These are phyloP conservation scores for Adelosebastes latens DNA, from an alignment of 2,797 vertebrate genomes.

Conservation along the genomic window DNA sequence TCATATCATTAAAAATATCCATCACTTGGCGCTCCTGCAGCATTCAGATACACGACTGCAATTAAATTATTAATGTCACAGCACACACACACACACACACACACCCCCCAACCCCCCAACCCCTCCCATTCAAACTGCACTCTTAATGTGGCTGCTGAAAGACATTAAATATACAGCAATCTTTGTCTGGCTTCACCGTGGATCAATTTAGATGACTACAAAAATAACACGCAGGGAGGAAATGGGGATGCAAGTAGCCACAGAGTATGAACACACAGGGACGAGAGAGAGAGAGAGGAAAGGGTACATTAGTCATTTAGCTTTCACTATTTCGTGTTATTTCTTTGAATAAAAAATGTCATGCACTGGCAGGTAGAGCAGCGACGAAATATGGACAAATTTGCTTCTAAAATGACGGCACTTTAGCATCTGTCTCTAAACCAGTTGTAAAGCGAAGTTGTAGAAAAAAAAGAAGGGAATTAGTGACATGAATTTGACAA, in stretches of 20 bases:
- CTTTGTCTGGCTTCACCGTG: constrained; percentile 73
- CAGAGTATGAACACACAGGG: constrained; percentile 23
- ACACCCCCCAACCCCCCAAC: not conserved
- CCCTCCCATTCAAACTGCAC: constrained; percentile 48
- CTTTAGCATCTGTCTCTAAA: not conserved
- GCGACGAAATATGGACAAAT: constrained; percentile 53
- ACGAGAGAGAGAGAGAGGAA: constrained; percentile 22
- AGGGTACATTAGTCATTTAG: constrained; percentile 66
- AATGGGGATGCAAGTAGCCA: constrained; percentile 26
- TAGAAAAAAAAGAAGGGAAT: not conserved
- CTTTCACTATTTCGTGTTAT: constrained; percentile 60
- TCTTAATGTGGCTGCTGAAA: constrained; percentile 75
- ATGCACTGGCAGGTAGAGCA: constrained; percentile 64
- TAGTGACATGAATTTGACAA: not conserved
- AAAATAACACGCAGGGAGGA: constrained; percentile 60
- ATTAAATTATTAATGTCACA: constrained; percentile 82
- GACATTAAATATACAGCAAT: constrained; percentile 77
- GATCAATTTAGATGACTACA: constrained; percentile 72
- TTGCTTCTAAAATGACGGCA: constrained; percentile 46
- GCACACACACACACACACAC: not conserved
- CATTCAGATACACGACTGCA: constrained; percentile 76
- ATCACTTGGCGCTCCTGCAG: constrained; percentile 65
- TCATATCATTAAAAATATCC: constrained; percentile 78
- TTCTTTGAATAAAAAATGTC: constrained; percentile 64
- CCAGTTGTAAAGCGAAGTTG: not conserved